A percentile compares a stretch with the other conserved stretches of the same genome.
Evolutionary conservation across 1,140 invertebrate genomes (phyloP).

Genomic region (Platyscapa corneri): DNA sequence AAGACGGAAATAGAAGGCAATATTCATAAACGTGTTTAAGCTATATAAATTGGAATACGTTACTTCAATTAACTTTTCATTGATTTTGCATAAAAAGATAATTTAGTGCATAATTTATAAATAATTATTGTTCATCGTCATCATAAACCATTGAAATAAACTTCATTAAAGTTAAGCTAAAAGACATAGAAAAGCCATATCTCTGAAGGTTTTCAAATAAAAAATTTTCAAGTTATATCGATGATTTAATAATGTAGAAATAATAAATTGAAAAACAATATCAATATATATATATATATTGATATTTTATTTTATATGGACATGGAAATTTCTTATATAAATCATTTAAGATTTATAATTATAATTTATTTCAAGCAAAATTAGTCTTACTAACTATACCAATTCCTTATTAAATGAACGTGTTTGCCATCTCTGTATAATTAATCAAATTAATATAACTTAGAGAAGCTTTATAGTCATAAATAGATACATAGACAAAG

Average conservation of each 20-base stretch:
- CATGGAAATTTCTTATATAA: too few species aligned
- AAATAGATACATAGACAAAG: too few species aligned
- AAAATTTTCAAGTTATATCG: background rate
- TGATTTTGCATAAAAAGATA: background rate
- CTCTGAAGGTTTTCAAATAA: background rate
- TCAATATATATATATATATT: too few species aligned
- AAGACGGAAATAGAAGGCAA: conserved; percentile 7
- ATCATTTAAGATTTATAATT: too few species aligned
- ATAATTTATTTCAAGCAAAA: too few species aligned
- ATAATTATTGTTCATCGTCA: background rate
- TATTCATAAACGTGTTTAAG: conserved; percentile 21
- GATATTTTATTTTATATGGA: too few species aligned
- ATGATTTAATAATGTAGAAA: background rate
- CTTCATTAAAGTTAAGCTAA: background rate
- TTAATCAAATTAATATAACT: background rate
- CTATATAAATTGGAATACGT: conserved; percentile 4
- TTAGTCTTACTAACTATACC: background rate
- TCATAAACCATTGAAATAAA: too few species aligned
- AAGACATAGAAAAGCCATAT: background rate
- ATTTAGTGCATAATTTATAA: background rate
- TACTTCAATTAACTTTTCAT: conserved; percentile 27
- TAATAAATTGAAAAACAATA: too few species aligned
- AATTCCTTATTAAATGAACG: background rate
- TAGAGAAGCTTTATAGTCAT: background rate
- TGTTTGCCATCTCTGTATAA: background rate